Conservation (phyloP, 2,797 vertebrate genomes). For the Apogon hyalosoma region DNA sequence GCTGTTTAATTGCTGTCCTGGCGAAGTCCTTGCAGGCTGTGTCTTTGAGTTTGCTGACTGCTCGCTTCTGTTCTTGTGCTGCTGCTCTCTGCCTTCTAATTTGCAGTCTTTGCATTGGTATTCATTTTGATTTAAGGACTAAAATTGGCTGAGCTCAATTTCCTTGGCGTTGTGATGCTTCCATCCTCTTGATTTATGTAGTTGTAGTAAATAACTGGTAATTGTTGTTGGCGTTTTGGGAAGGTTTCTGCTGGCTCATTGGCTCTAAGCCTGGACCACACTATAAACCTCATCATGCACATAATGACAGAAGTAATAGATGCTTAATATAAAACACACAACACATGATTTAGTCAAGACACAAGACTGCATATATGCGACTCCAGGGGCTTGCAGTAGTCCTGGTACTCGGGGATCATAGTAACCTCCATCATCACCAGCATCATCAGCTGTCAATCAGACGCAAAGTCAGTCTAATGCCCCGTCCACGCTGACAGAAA, state of each 20-base stretch:
- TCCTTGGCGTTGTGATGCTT: background rate
- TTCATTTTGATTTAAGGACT: background rate
- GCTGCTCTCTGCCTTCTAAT: background rate
- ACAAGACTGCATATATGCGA: no score
- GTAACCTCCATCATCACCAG: no score
- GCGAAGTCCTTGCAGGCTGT: slow-evolving; percentile 3
- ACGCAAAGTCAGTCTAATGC: no score
- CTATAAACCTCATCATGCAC: no score
- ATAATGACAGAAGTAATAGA: no score
- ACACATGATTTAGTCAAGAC: no score
- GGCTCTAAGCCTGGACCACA: no score
- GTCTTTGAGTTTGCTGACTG: slow-evolving; percentile 6
- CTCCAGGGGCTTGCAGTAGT: no score
- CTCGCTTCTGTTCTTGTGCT: background rate
- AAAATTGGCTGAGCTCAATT: background rate
- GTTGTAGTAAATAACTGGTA: background rate
- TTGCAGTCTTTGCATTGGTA: background rate
- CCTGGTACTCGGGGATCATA: no score
- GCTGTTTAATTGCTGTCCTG: slow-evolving; percentile 11
- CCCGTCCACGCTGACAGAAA: no score
- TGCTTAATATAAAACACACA: no score
- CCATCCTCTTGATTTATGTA: slow-evolving; percentile 6
- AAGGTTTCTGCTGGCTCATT: background rate
- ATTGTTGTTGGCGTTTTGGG: background rate
- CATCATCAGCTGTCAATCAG: no score